These are phyloP conservation scores for Diglossa cyanea DNA, from an alignment of 2,797 vertebrate genomes.

Conservation along the genomic window DNA sequence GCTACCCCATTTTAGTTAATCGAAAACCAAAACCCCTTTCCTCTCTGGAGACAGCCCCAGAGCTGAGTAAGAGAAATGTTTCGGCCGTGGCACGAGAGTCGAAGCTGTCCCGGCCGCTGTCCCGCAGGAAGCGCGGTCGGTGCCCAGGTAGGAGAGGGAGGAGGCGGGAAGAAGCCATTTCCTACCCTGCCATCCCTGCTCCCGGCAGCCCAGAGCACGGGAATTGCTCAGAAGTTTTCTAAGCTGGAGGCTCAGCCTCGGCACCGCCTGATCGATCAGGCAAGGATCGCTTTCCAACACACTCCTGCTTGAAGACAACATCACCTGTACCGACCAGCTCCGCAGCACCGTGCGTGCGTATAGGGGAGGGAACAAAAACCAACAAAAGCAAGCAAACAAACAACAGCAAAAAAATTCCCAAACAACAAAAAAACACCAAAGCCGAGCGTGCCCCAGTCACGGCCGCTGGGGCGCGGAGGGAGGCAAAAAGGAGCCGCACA, in stretches of 20 bases:
- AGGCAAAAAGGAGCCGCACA: rapidly evolving
- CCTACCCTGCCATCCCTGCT: neutral
- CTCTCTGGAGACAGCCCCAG: rapidly evolving
- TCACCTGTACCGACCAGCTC: neutral
- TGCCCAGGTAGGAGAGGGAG: neutral
- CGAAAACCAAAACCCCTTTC: neutral
- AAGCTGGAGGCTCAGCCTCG: neutral
- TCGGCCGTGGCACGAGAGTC: rapidly evolving
- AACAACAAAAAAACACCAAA: neutral
- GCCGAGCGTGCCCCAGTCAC: too few species aligned
- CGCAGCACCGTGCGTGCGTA: rapidly evolving
- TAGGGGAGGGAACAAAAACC: neutral
- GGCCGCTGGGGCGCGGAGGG: rapidly evolving
- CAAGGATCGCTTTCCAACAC: rapidly evolving
- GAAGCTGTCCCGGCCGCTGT: rapidly evolving
- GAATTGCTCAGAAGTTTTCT: rapidly evolving
- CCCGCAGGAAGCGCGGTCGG: rapidly evolving
- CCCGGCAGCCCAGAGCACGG: neutral
- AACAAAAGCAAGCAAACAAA: neutral
- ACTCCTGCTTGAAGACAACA: rapidly evolving
- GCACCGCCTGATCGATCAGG: rapidly evolving
- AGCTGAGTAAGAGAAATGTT: rapidly evolving
- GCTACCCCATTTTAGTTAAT: too few species aligned
- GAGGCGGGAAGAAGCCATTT: neutral
- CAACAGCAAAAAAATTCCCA: too few species aligned